Conservation (phyloP, 1,140 invertebrate species). For the Drosophila bifasciata region DNA sequence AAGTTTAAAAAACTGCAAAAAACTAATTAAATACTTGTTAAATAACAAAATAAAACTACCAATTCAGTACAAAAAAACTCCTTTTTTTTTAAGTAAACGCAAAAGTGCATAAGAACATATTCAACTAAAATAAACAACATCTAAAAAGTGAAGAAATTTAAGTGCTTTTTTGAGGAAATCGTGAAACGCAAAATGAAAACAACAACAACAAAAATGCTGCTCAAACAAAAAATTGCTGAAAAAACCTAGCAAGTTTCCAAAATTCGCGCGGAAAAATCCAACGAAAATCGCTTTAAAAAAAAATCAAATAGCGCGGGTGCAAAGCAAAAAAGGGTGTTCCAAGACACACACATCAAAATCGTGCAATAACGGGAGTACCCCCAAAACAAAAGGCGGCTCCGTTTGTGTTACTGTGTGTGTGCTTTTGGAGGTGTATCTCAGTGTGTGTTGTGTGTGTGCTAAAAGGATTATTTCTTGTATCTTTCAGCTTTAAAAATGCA, state of each 20-base stretch:
- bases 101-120: too few relatives aligned
- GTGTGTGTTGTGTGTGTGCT: conserved; percentile 4
- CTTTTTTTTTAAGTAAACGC: too few relatives aligned
- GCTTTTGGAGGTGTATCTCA: not conserved
- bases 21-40: too few relatives aligned
- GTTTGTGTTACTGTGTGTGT: not conserved
- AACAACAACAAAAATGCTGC: too few relatives aligned
- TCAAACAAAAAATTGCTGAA: not conserved
- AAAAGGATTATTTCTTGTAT: conserved; percentile 12
- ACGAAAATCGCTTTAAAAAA: not conserved
- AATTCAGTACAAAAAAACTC: too few relatives aligned
- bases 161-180: not conserved
- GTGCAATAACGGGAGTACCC: too few relatives aligned
- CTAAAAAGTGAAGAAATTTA: not conserved
- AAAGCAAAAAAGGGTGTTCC: not conserved
- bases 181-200: not conserved
- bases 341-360: not conserved
- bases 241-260: not conserved
- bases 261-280: conserved; percentile 1
- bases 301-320: not conserved
- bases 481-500: conserved; percentile 4
- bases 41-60: too few relatives aligned
- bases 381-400: not conserved
- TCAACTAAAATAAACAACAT: too few relatives aligned
- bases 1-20: too few relatives aligned